Percentiles rank a stretch among this genome's conserved stretches.
These are phyloP conservation scores for Sorex fumeus DNA, from an alignment of 2,113 vertebrate genomes.

Conservation along the genomic window DNA sequence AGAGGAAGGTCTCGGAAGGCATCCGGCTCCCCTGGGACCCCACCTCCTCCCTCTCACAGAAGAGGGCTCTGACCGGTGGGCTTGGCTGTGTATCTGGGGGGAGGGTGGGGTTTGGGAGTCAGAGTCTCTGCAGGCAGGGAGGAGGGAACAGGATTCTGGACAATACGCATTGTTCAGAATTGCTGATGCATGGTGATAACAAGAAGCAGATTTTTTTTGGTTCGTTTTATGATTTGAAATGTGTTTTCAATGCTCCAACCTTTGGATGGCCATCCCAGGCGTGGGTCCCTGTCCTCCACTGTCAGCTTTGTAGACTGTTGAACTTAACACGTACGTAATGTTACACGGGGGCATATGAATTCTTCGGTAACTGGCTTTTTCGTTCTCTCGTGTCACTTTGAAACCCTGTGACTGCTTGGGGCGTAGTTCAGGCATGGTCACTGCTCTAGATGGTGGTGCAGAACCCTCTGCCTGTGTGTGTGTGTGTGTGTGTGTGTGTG, in stretches of 20 bases:
- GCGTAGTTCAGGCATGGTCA: neutral
- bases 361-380: neutral
- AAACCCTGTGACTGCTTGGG: neutral
- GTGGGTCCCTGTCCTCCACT: neutral
- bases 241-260: slow-evolving; percentile 4
- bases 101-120: neutral
- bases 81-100: neutral
- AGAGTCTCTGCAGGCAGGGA: neutral
- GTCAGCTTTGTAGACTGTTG: neutral
- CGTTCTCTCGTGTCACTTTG: neutral
- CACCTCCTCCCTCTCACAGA: neutral
- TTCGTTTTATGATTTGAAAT: slow-evolving; percentile 40
- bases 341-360: neutral
- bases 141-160: neutral
- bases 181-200: neutral
- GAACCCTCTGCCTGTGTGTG: no score
- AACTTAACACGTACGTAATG: neutral
- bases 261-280: neutral
- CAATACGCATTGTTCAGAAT: neutral
- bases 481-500: rapidly evolving
- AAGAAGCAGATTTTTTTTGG: slow-evolving; percentile 8
- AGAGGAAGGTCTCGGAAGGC: neutral
- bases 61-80: neutral
- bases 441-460: neutral
- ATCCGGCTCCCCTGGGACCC: neutral